phyloP scores from a whole-genome alignment of 2,888 invertebrate genomes.

The Plutella xylostella region DNA sequence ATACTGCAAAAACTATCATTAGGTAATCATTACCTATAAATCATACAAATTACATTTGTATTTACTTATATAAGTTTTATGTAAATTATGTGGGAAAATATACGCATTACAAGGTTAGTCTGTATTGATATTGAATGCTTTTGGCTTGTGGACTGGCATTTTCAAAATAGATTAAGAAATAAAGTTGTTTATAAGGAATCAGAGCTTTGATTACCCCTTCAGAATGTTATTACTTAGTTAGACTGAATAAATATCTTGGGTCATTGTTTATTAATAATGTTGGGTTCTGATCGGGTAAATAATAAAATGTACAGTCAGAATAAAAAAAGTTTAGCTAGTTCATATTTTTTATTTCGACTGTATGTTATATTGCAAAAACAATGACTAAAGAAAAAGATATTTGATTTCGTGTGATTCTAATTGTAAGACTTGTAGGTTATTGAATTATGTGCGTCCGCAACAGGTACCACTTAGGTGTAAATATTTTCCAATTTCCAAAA shows the following conservation, averaged over 20 bases:
- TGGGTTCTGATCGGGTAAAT: too few relatives aligned
- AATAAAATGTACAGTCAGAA: too few relatives aligned
- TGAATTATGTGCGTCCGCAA: slow-evolving; percentile 39
- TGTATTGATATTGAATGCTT: slow-evolving; percentile 59
- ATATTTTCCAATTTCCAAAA: slow-evolving; percentile 50
- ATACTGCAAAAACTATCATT: background rate
- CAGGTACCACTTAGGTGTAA: slow-evolving; percentile 35
- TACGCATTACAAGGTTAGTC: slow-evolving; percentile 66
- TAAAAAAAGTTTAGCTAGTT: too few relatives aligned
- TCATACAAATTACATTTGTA: slow-evolving; percentile 17
- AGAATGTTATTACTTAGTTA: too few relatives aligned
- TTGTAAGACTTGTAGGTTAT: slow-evolving; percentile 31
- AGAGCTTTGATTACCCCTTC: too few relatives aligned
- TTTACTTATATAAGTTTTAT: slow-evolving; percentile 39
- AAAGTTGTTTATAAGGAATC: too few relatives aligned
- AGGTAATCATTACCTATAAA: too few relatives aligned
- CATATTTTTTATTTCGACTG: background rate
- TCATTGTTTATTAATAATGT: too few relatives aligned
- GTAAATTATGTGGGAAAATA: slow-evolving; percentile 66
- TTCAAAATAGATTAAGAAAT: slow-evolving; percentile 47
- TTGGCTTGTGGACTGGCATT: slow-evolving; percentile 62
- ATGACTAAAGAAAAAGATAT: background rate
- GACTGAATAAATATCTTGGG: too few relatives aligned
- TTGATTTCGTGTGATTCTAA: slow-evolving; percentile 11
- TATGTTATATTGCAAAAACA: background rate